phyloP scores from a whole-genome alignment of 2,113 vertebrate genomes.

The Ardeotis arabs region DNA sequence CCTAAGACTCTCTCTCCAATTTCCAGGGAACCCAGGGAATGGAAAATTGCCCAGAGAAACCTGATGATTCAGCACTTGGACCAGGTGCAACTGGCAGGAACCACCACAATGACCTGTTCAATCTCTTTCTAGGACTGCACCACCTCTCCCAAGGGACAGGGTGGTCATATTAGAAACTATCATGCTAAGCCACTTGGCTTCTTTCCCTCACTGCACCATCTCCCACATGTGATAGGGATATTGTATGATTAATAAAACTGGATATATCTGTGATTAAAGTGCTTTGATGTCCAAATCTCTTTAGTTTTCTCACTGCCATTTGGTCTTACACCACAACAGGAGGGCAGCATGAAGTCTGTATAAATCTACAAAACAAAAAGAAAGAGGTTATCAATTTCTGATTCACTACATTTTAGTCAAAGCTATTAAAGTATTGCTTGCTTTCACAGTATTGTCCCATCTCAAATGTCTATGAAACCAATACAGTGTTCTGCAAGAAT shows the following conservation, averaged over 20 bases:
- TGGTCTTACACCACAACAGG: neutral
- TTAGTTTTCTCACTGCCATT: neutral
- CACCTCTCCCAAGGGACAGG: neutral
- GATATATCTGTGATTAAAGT: neutral
- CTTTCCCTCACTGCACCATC: neutral
- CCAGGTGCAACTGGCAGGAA: fast-evolving
- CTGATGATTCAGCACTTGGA: neutral
- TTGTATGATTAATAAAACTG: neutral
- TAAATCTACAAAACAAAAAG: neutral
- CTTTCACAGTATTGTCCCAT: neutral
- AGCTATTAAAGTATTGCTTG: neutral
- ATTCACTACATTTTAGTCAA: neutral
- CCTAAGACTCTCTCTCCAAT: neutral
- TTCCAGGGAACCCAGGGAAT: neutral
- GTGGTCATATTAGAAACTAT: neutral
- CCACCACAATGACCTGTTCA: neutral
- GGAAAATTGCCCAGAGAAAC: neutral
- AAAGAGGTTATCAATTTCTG: neutral
- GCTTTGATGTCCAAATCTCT: neutral
- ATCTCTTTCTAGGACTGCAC: neutral
- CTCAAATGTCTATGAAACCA: neutral
- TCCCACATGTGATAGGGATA: neutral
- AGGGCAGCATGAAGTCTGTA: neutral
- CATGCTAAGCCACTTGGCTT: neutral
- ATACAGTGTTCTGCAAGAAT: neutral